These are phyloP conservation scores for Tachycineta bicolor DNA, from an alignment of 2,113 vertebrate genomes.

Conservation along the genomic window DNA sequence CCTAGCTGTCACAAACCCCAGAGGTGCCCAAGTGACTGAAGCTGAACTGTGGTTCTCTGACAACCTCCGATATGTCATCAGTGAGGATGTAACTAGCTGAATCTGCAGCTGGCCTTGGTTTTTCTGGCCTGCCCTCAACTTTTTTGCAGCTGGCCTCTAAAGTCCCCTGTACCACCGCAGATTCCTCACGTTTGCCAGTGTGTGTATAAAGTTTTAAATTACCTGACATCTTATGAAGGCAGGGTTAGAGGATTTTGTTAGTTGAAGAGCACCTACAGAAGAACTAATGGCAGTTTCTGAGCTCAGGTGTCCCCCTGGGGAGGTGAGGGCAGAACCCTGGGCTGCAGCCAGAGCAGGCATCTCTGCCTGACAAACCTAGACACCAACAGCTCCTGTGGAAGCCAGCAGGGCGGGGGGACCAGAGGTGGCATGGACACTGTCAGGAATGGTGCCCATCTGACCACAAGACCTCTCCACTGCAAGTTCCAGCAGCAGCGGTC, in stretches of 20 bases:
- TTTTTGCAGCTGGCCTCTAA: neutral
- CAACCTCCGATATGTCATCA: fast-evolving
- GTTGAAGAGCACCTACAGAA: neutral
- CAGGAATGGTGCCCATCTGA: neutral
- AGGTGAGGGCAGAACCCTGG: neutral
- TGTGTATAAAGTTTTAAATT: neutral
- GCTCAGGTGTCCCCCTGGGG: neutral
- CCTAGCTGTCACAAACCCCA: neutral
- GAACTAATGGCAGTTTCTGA: neutral
- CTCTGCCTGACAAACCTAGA: fast-evolving
- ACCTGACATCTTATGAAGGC: fast-evolving
- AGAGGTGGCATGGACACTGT: fast-evolving
- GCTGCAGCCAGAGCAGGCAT: neutral
- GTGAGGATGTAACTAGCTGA: neutral
- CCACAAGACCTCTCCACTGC: neutral
- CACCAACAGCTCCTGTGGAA: fast-evolving
- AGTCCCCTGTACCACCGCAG: neutral
- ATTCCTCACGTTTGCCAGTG: neutral
- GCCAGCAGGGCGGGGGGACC: fast-evolving
- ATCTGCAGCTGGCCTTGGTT: neutral
- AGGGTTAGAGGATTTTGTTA: neutral
- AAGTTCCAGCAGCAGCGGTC: neutral
- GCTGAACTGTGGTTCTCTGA: neutral
- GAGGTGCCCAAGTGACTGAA: neutral
- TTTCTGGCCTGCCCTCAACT: neutral